Evolutionary conservation across 2,888 invertebrate species (phyloP), one percentile per base, ranked within the genome.

Genomic region (Homarus gammarus): DNA sequence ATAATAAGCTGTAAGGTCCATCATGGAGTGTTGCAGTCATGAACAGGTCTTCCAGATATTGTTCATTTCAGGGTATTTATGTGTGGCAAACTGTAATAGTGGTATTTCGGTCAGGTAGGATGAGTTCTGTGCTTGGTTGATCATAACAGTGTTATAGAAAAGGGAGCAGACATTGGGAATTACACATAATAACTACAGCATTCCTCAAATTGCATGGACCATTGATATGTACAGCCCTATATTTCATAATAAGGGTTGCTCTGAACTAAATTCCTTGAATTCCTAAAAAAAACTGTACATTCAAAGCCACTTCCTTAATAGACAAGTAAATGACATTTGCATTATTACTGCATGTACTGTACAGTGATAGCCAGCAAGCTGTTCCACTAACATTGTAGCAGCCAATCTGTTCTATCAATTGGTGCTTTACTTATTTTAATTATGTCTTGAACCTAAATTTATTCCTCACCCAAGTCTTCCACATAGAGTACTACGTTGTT

Each of bases 21-120:
- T 56, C 36, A 27, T 64, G 38, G 61, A 40, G 61, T 79, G 79
- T 64, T 79, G 61, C 64, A 79, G 33, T 64, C 64, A 79, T 38
- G 36, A 64, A 64, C 64, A 79, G 79, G 79, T 79, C 79, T 79
- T 79, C 79, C 79, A 79, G 40, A 15, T 27, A 49, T 8, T 75
- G 38, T 75, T 44, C 49, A 40, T 44, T 40, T 75, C 27, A 36
- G 56, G 56, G 75, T 38, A 40, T 38, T 12, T 18, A 33, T 49
- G 77, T 49, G 77, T 49, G 40, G 49, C 56, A 61, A 40, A n/a
- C 8, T 1, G 8, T 27, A 64, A 8, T 27, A 64, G n/a, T 64
- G 22, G 56, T 56, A 49, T 12, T 3, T 56, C 15, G 22, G 15
- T 56, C 56, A 56, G 15, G 5, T 5, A 12, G 22, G 3, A 22